Conservation (phyloP, 2,888 invertebrate genomes). For the Sycophila texana region DNA sequence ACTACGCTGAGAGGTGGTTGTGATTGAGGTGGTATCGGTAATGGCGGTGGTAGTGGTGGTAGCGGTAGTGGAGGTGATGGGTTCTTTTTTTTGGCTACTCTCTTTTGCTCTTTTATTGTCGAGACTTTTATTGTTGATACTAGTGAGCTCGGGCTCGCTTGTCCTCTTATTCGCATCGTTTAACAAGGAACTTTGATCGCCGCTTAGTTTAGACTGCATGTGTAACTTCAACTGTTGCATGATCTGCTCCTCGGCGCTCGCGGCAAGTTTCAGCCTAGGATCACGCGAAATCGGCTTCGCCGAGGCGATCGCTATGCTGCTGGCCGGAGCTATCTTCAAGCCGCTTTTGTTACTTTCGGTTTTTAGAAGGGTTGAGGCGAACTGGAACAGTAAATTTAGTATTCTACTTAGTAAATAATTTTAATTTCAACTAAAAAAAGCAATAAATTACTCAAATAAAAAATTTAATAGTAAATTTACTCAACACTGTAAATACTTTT, state of each 20-base stretch:
- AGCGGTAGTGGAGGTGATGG: constrained; percentile 43
- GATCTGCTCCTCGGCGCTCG: constrained; percentile 36
- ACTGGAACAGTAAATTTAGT: constrained; percentile 59
- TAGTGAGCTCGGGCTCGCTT: constrained; percentile 34
- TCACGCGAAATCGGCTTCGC: constrained; percentile 74
- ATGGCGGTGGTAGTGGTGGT: constrained; percentile 10
- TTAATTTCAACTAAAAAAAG: too few relatives aligned
- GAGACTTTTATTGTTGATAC: constrained; percentile 47
- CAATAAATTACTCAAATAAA: constrained; percentile 22
- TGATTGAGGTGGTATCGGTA: constrained; percentile 1
- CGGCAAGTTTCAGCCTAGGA: constrained; percentile 68
- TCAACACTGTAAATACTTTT: too few relatives aligned
- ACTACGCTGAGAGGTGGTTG: constrained; percentile 37
- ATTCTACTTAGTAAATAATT: too few relatives aligned
- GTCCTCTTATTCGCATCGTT: constrained; percentile 38
- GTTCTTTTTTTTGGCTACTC: constrained; percentile 72
- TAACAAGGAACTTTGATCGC: constrained; percentile 43
- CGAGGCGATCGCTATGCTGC: constrained; percentile 77
- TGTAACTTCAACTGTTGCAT: constrained; percentile 48
- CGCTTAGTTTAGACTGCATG: constrained; percentile 39
- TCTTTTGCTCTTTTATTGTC: constrained; percentile 53
- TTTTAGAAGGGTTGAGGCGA: constrained; percentile 69
- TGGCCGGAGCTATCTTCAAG: constrained; percentile 79
- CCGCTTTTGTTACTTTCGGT: constrained; percentile 67
- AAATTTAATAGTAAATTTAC: constrained; percentile 36